Percentiles rank a stretch among this genome's conserved stretches.
These are phyloP conservation scores for Palythoa grandis DNA, from an alignment of 92 coral and sea anemone species.

Conservation along the genomic window DNA sequence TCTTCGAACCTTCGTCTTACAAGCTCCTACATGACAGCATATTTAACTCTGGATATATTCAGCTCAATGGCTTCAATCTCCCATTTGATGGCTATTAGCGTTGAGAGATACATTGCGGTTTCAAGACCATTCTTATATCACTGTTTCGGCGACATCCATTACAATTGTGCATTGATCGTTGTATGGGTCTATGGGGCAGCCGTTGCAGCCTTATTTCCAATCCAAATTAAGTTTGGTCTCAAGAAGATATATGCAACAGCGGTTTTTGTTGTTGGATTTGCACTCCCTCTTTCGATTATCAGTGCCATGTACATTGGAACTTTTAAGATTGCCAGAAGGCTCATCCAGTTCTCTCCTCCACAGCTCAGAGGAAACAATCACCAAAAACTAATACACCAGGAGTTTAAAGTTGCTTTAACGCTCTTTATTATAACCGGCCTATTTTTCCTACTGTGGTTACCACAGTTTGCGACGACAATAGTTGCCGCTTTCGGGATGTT, in stretches of 20 bases:
- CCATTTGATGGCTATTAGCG: constrained; percentile 37
- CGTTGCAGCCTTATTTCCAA: constrained; percentile 19
- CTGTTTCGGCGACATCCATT: background rate
- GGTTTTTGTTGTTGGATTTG: constrained; percentile 20
- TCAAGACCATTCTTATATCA: constrained; percentile 19
- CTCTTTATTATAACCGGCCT: constrained; percentile 34
- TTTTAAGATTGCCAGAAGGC: constrained; percentile 22
- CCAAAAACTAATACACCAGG: constrained; percentile 8
- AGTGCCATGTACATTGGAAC: constrained; percentile 38
- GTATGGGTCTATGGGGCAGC: constrained; percentile 31
- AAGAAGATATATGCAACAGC: constrained; percentile 25
- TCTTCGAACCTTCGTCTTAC: background rate
- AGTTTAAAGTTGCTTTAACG: constrained; percentile 26
- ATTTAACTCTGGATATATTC: constrained; percentile 25
- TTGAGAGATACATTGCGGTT: constrained; percentile 28
- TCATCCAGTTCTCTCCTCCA: constrained; percentile 26
- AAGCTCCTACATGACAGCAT: background rate
- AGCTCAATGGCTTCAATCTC: constrained; percentile 42
- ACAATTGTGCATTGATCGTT: constrained; percentile 2
- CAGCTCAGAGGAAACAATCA: background rate
- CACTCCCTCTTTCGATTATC: constrained; percentile 19
- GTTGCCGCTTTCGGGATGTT: constrained; percentile 18
- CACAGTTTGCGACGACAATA: constrained; percentile 29
- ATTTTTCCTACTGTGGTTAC: constrained; percentile 34
- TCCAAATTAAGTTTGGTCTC: constrained; percentile 1